Evolutionary conservation across 2,888 invertebrate species (phyloP).

Genomic region (Trilocha varians): DNA sequence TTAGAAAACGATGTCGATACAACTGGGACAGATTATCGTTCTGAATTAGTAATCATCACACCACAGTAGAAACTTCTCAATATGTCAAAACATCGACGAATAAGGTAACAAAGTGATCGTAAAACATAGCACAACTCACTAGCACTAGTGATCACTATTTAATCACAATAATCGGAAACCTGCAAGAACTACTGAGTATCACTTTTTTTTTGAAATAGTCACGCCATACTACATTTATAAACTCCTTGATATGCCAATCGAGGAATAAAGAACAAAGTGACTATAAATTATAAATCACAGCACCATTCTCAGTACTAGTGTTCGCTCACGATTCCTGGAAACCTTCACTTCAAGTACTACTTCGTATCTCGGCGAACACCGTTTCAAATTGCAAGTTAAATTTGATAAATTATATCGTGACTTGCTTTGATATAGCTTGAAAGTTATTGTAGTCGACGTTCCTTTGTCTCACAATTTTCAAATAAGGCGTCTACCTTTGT

Average conservation of each 20-base stretch:
- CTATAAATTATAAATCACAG: background rate
- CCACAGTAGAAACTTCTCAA: no score
- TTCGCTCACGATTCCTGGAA: conserved; percentile 6
- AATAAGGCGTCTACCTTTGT: no score
- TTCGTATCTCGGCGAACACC: background rate
- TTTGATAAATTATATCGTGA: background rate
- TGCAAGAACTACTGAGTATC: no score
- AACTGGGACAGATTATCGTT: conserved; percentile 3
- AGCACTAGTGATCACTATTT: no score
- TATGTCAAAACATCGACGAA: no score
- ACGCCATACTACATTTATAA: no score
- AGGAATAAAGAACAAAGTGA: background rate
- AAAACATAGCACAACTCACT: no score
- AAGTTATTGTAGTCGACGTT: background rate
- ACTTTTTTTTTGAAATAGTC: no score
- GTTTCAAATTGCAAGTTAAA: background rate
- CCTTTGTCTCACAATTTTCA: background rate
- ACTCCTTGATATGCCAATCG: no score
- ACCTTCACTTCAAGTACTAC: background rate
- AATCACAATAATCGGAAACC: no score
- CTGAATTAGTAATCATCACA: background rate
- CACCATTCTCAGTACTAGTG: background rate
- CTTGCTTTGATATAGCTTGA: background rate
- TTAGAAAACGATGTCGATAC: conserved; percentile 14
- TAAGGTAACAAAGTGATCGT: no score